A percentile compares a stretch with the other conserved stretches of the same genome.
These are phyloP conservation scores for Smutsia temminckii DNA, from an alignment of 2,797 vertebrate species.

Conservation along the genomic window DNA sequence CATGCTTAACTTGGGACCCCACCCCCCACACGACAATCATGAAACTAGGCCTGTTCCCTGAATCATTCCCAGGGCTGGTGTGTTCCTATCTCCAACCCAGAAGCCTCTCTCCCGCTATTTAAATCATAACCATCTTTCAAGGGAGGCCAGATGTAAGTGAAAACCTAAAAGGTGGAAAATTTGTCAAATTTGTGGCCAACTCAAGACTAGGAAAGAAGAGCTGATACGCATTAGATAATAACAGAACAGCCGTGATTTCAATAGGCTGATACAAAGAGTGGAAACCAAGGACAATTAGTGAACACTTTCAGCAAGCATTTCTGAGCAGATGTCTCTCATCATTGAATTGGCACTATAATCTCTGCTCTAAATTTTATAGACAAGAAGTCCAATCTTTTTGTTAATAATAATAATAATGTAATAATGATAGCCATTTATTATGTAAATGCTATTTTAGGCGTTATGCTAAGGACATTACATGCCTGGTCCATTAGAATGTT, in stretches of 20 bases:
- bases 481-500: background rate
- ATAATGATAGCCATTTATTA: background rate
- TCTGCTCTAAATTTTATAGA: background rate
- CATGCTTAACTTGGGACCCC: background rate
- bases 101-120: background rate
- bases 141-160: background rate
- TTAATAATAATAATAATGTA: background rate
- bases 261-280: background rate
- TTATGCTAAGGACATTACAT: background rate
- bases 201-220: background rate
- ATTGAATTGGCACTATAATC: background rate
- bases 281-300: background rate
- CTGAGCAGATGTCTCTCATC: background rate
- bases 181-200: background rate
- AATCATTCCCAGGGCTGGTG: background rate
- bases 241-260: background rate
- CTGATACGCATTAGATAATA: background rate
- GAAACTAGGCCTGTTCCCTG: slow-evolving; percentile 11
- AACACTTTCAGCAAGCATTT: slow-evolving; percentile 9
- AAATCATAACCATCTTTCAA: background rate
- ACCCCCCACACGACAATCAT: background rate
- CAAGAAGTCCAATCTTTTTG: background rate
- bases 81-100: background rate
- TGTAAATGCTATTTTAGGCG: background rate
- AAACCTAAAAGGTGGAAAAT: slow-evolving; percentile 15